These are phyloP conservation scores for Apotomis capreana DNA, from an alignment of 2,888 invertebrate species.

Conservation along the genomic window DNA sequence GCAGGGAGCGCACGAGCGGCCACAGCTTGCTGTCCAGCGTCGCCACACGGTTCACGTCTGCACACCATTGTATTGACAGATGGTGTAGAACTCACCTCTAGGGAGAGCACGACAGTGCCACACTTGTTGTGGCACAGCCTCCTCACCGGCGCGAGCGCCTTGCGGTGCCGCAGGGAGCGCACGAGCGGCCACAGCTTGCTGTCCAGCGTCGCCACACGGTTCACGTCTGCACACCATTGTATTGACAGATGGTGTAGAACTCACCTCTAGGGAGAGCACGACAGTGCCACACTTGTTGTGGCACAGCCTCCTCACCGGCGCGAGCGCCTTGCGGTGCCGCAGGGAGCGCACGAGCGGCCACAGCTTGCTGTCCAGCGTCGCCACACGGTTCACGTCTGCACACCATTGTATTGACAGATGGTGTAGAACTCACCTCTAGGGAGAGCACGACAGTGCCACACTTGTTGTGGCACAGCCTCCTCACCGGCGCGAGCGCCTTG, in stretches of 20 bases:
- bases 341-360: slow-evolving; percentile 60
- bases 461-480: slow-evolving; percentile 55
- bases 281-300: slow-evolving; percentile 58
- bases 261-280: slow-evolving; percentile 56
- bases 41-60: slow-evolving; percentile 54
- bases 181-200: slow-evolving; percentile 60
- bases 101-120: slow-evolving; percentile 53
- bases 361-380: slow-evolving; percentile 57
- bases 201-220: slow-evolving; percentile 56
- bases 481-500: slow-evolving; percentile 58
- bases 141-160: slow-evolving; percentile 57
- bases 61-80: slow-evolving; percentile 67
- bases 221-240: slow-evolving; percentile 64
- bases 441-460: slow-evolving; percentile 58
- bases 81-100: slow-evolving; percentile 51
- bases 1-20: slow-evolving; percentile 58
- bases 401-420: slow-evolving; percentile 67
- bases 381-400: slow-evolving; percentile 54
- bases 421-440: slow-evolving; percentile 52
- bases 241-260: background rate
- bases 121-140: slow-evolving; percentile 60
- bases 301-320: slow-evolving; percentile 57
- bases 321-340: slow-evolving; percentile 61
- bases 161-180: slow-evolving; percentile 57
- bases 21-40: slow-evolving; percentile 60